Evolutionary conservation across 2,113 vertebrate genomes (phyloP).

Genomic region (Lonchura striata): DNA sequence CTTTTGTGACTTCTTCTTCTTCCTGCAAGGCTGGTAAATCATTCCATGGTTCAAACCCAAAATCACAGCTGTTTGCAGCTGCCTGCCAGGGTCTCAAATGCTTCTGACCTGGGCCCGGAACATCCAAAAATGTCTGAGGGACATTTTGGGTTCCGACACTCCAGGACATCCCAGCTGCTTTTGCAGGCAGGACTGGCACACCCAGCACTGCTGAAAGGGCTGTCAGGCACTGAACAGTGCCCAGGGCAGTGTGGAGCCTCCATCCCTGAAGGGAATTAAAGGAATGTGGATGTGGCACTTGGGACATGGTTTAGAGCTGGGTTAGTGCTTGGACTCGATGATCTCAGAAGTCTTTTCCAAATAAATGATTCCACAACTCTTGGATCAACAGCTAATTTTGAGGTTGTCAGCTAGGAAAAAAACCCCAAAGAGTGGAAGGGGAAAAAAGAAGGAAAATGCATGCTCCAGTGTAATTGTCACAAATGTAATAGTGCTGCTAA

Average conservation of each 20-base stretch:
- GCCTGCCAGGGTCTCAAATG: no score
- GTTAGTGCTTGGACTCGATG: no score
- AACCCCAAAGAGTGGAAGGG: no score
- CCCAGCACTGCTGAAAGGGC: not conserved
- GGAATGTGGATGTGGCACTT: not conserved
- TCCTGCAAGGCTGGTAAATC: no score
- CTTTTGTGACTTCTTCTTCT: no score
- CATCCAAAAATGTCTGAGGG: no score
- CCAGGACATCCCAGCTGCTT: not conserved
- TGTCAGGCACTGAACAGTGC: not conserved
- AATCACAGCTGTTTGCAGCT: no score
- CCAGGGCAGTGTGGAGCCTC: not conserved
- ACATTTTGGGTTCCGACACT: no score
- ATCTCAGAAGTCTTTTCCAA: not conserved
- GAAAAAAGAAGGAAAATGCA: not conserved
- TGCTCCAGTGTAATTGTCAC: not conserved
- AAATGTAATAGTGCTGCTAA: not conserved
- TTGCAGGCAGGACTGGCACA: not conserved
- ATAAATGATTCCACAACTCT: not conserved
- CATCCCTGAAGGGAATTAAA: no score
- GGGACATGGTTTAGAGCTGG: rapidly evolving
- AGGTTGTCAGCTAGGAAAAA: not conserved
- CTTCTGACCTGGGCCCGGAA: no score
- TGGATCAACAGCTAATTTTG: not conserved
- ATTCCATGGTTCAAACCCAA: no score